Evolutionary conservation across 1,140 invertebrate species (phyloP).

Genomic region (Drosophila baimaii): DNA sequence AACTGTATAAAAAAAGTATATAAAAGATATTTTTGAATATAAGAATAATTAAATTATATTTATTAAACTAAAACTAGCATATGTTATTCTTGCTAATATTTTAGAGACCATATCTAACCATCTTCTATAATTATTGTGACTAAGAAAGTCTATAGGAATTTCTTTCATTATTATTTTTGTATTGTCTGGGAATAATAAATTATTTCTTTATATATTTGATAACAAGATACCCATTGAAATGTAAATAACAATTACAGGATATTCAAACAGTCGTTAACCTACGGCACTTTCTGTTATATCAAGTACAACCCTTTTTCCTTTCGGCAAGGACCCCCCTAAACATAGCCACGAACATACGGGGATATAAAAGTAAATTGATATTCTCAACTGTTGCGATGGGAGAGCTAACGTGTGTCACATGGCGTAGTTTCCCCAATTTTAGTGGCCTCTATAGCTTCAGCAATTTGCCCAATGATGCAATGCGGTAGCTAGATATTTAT

Average conservation of each 20-base stretch:
- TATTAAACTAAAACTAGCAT: too few relatives aligned
- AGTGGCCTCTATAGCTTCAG: constrained; percentile 41
- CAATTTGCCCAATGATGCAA: constrained; percentile 75
- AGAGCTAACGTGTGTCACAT: constrained; percentile 36
- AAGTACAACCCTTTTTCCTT: constrained; percentile 14
- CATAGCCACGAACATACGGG: constrained; percentile 37
- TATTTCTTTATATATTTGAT: too few relatives aligned
- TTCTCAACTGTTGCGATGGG: constrained; percentile 62
- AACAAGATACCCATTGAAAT: too few relatives aligned
- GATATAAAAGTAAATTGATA: constrained; percentile 80
- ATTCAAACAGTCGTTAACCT: not conserved
- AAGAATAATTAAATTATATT: not conserved
- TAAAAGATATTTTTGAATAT: not conserved
- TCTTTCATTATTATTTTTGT: too few relatives aligned
- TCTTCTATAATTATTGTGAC: too few relatives aligned
- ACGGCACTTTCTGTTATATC: not conserved
- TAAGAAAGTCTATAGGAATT: too few relatives aligned
- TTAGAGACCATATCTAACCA: too few relatives aligned
- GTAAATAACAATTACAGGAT: too few relatives aligned
- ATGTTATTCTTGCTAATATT: too few relatives aligned
- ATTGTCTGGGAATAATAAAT: too few relatives aligned
- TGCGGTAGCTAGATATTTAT: constrained; percentile 71
- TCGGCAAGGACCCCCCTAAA: constrained; percentile 35
- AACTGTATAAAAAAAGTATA: not conserved
- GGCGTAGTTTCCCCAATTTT: constrained; percentile 36